Evolutionary conservation across 1,140 invertebrate species (phyloP).

Genomic region (Subanguina moxae): DNA sequence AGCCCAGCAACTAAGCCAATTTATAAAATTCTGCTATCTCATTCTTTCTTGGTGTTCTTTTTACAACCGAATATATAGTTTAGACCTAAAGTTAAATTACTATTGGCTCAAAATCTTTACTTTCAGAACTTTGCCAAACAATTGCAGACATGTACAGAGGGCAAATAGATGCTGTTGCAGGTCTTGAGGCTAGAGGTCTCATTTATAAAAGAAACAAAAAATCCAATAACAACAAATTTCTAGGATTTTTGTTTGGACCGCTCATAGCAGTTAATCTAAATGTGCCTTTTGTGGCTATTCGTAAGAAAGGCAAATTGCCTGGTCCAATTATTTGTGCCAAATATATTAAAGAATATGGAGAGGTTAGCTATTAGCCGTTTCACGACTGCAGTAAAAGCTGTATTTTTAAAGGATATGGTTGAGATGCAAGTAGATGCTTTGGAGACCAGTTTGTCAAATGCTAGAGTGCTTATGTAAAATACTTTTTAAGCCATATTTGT

Average conservation of each 20-base stretch:
- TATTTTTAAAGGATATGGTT: neutral
- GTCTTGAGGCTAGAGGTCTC: slow-evolving; percentile 23
- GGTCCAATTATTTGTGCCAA: slow-evolving; percentile 17
- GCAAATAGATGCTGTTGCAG: slow-evolving; percentile 25
- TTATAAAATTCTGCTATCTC: no score
- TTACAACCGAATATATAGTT: no score
- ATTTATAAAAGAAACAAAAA: neutral
- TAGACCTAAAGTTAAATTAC: no score
- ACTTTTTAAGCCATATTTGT: no score
- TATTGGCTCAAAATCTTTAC: no score
- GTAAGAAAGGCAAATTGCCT: slow-evolving; percentile 26
- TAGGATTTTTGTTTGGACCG: slow-evolving; percentile 34
- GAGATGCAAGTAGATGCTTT: no score
- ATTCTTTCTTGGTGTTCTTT: no score
- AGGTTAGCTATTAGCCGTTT: slow-evolving; percentile 6
- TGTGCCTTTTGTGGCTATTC: slow-evolving; percentile 25
- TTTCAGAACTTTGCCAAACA: slow-evolving; percentile 7
- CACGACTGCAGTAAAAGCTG: no score
- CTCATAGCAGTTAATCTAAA: slow-evolving; percentile 16
- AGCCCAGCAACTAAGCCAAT: no score
- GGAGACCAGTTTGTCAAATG: no score
- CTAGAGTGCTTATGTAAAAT: no score
- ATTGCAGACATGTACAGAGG: slow-evolving; percentile 12
- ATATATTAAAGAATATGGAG: slow-evolving; percentile 29
- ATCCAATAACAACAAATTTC: no score